Percentiles rank a stretch among this genome's conserved stretches.
phyloP scores from a whole-genome alignment of 2,888 invertebrate genomes.

The Aromia moschata region DNA sequence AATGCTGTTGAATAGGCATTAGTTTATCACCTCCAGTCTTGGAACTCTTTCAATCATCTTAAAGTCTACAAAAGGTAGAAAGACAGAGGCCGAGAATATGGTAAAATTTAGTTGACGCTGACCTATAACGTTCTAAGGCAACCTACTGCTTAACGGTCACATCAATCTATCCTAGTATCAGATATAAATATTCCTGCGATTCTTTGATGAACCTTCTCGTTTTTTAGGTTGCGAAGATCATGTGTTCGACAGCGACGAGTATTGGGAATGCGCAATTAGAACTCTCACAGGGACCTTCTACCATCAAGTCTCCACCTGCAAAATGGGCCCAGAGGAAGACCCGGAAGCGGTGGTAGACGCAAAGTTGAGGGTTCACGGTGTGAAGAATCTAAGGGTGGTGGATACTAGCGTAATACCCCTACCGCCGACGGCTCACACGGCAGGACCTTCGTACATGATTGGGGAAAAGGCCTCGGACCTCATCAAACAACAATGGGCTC shows the following conservation, averaged over 20 bases:
- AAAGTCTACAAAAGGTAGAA: too few species aligned
- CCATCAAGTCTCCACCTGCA: conserved; percentile 67
- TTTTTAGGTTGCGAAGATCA: conserved; percentile 38
- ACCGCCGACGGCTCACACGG: conserved; percentile 65
- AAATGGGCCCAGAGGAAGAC: conserved; percentile 67
- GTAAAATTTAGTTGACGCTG: too few species aligned
- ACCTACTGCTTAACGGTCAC: too few species aligned
- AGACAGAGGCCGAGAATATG: too few species aligned
- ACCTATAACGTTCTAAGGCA: too few species aligned
- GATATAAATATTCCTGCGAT: background rate
- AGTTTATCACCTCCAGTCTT: too few species aligned
- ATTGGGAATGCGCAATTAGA: conserved; percentile 65
- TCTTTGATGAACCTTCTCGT: too few species aligned
- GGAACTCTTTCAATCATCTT: too few species aligned
- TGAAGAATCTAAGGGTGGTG: conserved; percentile 64
- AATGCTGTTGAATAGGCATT: too few species aligned
- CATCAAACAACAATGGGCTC: conserved; percentile 62
- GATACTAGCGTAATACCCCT: conserved; percentile 68
- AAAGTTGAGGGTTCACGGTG: conserved; percentile 64
- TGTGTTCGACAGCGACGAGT: conserved; percentile 62
- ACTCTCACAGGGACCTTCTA: conserved; percentile 64
- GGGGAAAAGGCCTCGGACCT: conserved; percentile 68
- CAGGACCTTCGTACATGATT: conserved; percentile 66
- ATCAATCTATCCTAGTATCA: background rate
- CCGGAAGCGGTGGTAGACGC: conserved; percentile 68